Conservation (phyloP, 1,140 invertebrate species). For the Hypsibius dujardini region DNA sequence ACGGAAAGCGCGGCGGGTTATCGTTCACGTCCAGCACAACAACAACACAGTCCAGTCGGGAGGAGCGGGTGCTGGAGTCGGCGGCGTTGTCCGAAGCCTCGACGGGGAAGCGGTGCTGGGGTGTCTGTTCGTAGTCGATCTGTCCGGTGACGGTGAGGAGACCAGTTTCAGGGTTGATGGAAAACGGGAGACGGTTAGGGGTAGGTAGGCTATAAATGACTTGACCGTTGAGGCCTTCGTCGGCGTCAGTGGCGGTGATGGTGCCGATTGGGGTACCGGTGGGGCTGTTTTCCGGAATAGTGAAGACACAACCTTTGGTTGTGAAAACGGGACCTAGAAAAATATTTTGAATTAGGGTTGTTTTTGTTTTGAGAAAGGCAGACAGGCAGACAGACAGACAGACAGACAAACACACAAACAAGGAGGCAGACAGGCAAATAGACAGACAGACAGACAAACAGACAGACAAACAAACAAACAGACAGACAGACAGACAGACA, state of each 20-base stretch:
- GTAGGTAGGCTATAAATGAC: constrained; percentile 58
- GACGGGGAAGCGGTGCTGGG: constrained; percentile 47
- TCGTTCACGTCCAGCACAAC: background rate
- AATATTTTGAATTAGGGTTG: background rate
- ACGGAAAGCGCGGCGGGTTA: background rate
- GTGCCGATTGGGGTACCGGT: constrained; percentile 45
- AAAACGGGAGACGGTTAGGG: constrained; percentile 56
- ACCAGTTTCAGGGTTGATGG: constrained; percentile 55
- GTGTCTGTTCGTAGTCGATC: constrained; percentile 63
- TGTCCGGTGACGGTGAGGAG: constrained; percentile 51
- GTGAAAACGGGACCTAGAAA: background rate
- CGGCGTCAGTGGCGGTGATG: constrained; percentile 55
- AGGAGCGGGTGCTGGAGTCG: background rate
- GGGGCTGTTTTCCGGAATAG: constrained; percentile 36
- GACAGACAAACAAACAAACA: background rate
- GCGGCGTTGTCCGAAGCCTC: background rate
- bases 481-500: background rate
- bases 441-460: background rate
- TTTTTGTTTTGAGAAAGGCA: background rate
- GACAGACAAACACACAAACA: background rate
- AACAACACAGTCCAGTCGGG: background rate
- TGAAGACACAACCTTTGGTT: constrained; percentile 25
- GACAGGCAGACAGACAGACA: background rate
- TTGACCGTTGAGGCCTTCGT: constrained; percentile 59
- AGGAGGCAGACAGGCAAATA: too few species aligned